Evolutionary conservation across 2,888 invertebrate species (phyloP).

Genomic region (Trissolcus japonicus): DNA sequence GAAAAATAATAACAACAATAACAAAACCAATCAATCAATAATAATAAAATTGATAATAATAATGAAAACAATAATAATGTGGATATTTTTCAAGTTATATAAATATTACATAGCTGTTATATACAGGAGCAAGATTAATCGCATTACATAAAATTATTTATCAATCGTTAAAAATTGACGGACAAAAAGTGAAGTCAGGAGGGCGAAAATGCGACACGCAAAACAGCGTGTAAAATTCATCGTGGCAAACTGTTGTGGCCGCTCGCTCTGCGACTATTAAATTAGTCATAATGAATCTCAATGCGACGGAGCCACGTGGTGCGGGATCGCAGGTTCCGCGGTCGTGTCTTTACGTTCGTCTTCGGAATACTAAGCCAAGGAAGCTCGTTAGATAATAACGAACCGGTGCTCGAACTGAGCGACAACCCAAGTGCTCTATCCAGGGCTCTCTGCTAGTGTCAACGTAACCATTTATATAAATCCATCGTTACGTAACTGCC

Average conservation of each 20-base stretch:
- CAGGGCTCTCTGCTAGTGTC: slow-evolving; percentile 68
- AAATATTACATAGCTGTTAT: slow-evolving; percentile 36
- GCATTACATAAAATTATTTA: slow-evolving; percentile 44
- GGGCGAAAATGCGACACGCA: neutral
- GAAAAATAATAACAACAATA: too few relatives aligned
- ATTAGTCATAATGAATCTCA: slow-evolving; percentile 36
- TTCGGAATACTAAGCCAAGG: slow-evolving; percentile 54
- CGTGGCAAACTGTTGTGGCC: neutral
- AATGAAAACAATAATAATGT: too few relatives aligned
- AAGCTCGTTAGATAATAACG: slow-evolving; percentile 60
- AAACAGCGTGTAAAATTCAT: slow-evolving; percentile 6
- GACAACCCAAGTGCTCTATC: slow-evolving; percentile 56
- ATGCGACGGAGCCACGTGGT: slow-evolving; percentile 44
- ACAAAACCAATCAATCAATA: too few relatives aligned
- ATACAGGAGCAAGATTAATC: slow-evolving; percentile 23
- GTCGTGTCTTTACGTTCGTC: slow-evolving; percentile 41
- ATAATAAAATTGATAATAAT: too few relatives aligned
- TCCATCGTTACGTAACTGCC: slow-evolving; percentile 73
- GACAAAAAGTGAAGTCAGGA: neutral
- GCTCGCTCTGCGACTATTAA: slow-evolving; percentile 11
- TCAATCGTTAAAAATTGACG: neutral
- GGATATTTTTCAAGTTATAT: slow-evolving; percentile 32
- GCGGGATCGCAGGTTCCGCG: slow-evolving; percentile 28
- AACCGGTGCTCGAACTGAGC: slow-evolving; percentile 47
- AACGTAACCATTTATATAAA: slow-evolving; percentile 77